These are phyloP conservation scores for Ailurus styani DNA, from an alignment of 2,113 vertebrate genomes.

Conservation along the genomic window DNA sequence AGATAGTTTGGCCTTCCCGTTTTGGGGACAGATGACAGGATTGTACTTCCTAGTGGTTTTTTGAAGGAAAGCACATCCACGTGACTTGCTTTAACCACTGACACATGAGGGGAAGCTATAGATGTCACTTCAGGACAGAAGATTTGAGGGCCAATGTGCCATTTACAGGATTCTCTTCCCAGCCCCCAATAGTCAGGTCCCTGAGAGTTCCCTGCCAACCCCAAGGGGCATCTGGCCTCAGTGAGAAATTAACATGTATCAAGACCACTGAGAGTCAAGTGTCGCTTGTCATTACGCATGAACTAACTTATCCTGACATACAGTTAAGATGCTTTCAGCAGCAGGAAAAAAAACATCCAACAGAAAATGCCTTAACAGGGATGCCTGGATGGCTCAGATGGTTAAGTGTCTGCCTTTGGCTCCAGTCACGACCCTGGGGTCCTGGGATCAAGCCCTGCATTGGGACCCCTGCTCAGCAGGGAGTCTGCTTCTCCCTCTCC, in stretches of 20 bases:
- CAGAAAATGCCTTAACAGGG: not conserved
- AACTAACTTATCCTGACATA: not conserved
- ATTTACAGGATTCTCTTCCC: not conserved
- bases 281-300: fast-evolving
- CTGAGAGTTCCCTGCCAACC: not conserved
- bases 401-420: too few species aligned
- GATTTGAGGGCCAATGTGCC: not conserved
- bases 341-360: not conserved
- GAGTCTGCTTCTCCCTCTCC: too few species aligned
- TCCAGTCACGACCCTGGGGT: too few species aligned
- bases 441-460: too few species aligned
- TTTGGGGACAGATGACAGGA: not conserved
- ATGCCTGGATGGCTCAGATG: too few species aligned
- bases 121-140: not conserved
- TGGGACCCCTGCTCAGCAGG: too few species aligned
- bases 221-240: not conserved
- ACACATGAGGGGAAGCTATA: not conserved
- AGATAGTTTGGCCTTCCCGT: not conserved
- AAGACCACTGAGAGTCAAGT: not conserved
- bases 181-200: not conserved
- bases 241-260: not conserved
- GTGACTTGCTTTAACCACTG: not conserved
- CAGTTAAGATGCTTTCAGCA: not conserved
- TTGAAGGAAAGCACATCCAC: not conserved
- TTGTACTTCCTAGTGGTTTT: not conserved